Evolutionary conservation across 2,888 invertebrate genomes (phyloP).

Genomic region (Dyspetes luteomarginatus): DNA sequence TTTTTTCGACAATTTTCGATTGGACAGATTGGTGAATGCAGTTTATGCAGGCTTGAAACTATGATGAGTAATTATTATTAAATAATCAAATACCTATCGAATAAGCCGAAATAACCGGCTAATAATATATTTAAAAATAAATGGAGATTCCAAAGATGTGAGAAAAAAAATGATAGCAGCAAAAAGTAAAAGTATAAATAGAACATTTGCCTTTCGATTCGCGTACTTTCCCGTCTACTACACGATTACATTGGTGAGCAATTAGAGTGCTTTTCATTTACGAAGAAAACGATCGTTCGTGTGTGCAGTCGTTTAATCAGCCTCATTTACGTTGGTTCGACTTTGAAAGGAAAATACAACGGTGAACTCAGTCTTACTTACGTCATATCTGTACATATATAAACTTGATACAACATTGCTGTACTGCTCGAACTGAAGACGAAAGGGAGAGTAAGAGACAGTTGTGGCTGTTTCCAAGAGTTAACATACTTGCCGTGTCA

Average conservation of each 20-base stretch:
- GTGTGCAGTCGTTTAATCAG: constrained; percentile 39
- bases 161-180: too few relatives aligned
- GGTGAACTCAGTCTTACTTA: not conserved
- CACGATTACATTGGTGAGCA: constrained; percentile 8
- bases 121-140: too few relatives aligned
- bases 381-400: not conserved
- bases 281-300: constrained; percentile 42
- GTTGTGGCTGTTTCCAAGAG: constrained; percentile 29
- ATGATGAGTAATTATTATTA: too few relatives aligned
- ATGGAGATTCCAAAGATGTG: too few relatives aligned
- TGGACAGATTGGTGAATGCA: too few relatives aligned
- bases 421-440: constrained; percentile 12
- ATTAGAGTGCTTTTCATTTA: constrained; percentile 48
- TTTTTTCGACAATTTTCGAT: too few relatives aligned
- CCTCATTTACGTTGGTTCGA: constrained; percentile 42
- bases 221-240: not conserved
- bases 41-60: too few relatives aligned
- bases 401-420: not conserved
- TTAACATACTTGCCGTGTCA: constrained; percentile 44
- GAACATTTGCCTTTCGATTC: not conserved
- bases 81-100: too few relatives aligned
- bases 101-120: too few relatives aligned
- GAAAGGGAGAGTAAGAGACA: not conserved
- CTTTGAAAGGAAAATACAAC: constrained; percentile 46
- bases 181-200: too few relatives aligned